Evolutionary conservation across 2,113 vertebrate species (phyloP).

Genomic region (Neolamprologus ventralis): DNA sequence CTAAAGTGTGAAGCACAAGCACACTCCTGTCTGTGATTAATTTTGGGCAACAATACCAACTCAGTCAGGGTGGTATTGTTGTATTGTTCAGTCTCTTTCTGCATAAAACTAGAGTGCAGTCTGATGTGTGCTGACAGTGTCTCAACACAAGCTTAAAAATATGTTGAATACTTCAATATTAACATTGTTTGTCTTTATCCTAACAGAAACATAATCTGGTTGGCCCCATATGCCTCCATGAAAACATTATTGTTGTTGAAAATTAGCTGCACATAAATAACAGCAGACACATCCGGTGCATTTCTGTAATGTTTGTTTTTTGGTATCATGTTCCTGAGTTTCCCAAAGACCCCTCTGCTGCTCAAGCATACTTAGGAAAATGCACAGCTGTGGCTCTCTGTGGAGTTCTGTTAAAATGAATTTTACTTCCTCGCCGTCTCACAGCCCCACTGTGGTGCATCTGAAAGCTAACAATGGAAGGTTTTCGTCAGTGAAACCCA

Average conservation of each 20-base stretch:
- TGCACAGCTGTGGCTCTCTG: background rate
- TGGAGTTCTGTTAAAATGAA: background rate
- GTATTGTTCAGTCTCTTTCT: background rate
- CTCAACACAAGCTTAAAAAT: background rate
- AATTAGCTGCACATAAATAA: background rate
- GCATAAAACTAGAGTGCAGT: background rate
- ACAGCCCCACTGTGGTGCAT: background rate
- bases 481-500: background rate
- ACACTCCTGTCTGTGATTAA: background rate
- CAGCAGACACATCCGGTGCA: background rate
- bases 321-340: background rate
- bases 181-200: background rate
- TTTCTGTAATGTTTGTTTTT: background rate
- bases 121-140: background rate
- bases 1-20: background rate
- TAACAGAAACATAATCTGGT: background rate
- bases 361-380: background rate
- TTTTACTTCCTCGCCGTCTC: background rate
- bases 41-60: background rate
- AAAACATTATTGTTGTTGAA: background rate
- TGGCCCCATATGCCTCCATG: background rate
- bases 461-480: background rate
- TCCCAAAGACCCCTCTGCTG: background rate
- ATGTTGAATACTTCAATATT: background rate
- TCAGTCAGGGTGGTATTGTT: background rate